phyloP scores from a whole-genome alignment of 1,140 invertebrate genomes.

The Drosophila seguyi region DNA sequence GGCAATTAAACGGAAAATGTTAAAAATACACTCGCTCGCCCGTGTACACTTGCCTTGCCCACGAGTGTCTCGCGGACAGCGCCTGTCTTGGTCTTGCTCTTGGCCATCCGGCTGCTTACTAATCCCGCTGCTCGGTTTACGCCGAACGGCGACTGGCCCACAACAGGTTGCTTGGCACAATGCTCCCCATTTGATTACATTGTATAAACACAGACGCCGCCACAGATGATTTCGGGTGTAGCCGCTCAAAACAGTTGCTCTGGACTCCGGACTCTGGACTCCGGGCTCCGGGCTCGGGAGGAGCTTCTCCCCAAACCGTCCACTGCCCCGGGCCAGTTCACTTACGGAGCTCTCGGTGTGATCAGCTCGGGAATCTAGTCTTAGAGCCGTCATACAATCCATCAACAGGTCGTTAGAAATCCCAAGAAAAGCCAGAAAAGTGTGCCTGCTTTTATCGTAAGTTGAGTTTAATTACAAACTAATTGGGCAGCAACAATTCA shows the following conservation, averaged over 20 bases:
- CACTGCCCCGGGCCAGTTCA: conserved; percentile 4
- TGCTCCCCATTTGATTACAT: conserved; percentile 66
- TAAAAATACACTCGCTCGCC: conserved; percentile 32
- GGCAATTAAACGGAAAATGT: conserved; percentile 67
- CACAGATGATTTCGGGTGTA: conserved; percentile 49
- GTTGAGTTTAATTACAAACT: conserved; percentile 72
- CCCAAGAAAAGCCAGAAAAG: background rate
- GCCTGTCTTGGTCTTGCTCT: conserved; percentile 17
- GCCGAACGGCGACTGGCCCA: conserved; percentile 55
- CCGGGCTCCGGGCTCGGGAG: no score
- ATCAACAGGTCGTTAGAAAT: conserved; percentile 11
- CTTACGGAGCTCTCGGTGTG: conserved; percentile 4
- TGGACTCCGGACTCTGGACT: background rate
- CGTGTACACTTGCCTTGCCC: background rate
- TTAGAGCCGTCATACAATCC: background rate
- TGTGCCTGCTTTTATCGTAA: conserved; percentile 47
- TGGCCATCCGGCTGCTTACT: conserved; percentile 2
- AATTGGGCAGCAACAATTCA: conserved; percentile 56
- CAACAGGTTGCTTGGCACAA: conserved; percentile 65
- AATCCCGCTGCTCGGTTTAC: conserved; percentile 44
- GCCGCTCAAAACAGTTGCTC: conserved; percentile 54
- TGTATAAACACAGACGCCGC: conserved; percentile 70
- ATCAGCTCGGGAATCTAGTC: conserved; percentile 5
- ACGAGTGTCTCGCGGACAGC: conserved; percentile 45
- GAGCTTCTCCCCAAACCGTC: background rate